Evolutionary conservation across 35 echinoderm and acorn worm species (phyloP), one percentile per base, ranked within the genome.

Genomic region (Apostichopus californicus): DNA sequence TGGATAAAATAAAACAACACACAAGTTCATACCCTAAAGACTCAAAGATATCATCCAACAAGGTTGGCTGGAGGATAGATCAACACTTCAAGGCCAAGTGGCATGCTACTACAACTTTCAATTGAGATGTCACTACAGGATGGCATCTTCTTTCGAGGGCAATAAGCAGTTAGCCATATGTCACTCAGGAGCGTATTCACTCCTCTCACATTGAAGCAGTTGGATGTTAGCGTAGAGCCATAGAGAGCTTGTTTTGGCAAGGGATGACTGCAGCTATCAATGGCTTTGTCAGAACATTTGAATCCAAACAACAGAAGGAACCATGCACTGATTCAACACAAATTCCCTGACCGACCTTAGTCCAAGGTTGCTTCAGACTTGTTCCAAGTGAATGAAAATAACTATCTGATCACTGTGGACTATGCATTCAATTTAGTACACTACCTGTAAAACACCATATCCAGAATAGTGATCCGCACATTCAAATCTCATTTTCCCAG

Each of bases 21-120:
- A 46, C 34, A 46, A 34, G 28, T 34, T 34, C 28, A 1, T 34
- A 34, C n/a, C 90, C 28, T 59, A 86, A 53, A 86, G 55, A 80
- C 87, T 96, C 25, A 90, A 87, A 77, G 56, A 68, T 1, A 24
- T 94, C 55, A 87, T 96, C 22, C 9, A 64, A 90, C 55, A 46
- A 56, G 95, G 95, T 20, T 96, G 95, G 95, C 92, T 92, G 28
- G 81, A 94, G 1, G 78, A 58, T 8, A 94, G 86, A 85, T 55
- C 71, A 5, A 56, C 61, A 14, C 77, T 94, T 22, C 79, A 78
- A 17, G 11, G 26, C 4, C 12, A 21, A 17, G 77, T 87, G 9
- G 80, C 68, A 15, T 65, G 89, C 63, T 93, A 96, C 79, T 96
- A 92, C 65, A 92, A 58, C 54, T 71, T n/a, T 84, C 71, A 87